These are phyloP conservation scores for Anser brachyrhynchus DNA, from an alignment of 2,113 vertebrate species.

Conservation along the genomic window DNA sequence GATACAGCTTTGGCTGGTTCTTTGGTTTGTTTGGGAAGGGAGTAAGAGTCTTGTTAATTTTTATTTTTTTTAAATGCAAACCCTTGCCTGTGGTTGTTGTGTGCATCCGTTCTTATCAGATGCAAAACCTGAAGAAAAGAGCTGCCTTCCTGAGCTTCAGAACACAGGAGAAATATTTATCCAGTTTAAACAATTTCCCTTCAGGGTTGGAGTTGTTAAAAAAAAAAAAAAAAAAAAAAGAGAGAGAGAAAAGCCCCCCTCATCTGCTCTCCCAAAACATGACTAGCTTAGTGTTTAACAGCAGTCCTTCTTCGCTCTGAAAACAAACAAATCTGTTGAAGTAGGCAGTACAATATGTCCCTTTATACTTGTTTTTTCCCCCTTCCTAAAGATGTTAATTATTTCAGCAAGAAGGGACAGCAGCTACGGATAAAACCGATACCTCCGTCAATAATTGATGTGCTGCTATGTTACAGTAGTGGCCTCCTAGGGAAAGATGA, in stretches of 20 bases:
- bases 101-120: neutral
- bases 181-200: neutral
- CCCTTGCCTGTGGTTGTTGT: neutral
- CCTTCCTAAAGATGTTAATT: constrained; percentile 31
- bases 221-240: neutral
- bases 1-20: neutral
- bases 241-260: neutral
- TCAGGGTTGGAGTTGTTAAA: neutral
- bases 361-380: neutral
- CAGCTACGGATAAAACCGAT: neutral
- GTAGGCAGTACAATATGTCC: constrained; percentile 30
- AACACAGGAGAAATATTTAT: neutral
- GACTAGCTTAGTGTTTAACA: constrained; percentile 33
- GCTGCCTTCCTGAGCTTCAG: neutral
- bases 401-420: constrained; percentile 7
- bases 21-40: neutral
- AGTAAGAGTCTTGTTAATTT: neutral
- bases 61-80: neutral
- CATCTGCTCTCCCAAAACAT: constrained; percentile 35
- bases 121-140: neutral
- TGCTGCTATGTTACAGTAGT: neutral
- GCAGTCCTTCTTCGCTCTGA: constrained; percentile 23
- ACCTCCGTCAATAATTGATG: neutral
- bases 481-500: constrained; percentile 18
- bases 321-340: constrained; percentile 51